Conservation (phyloP, 2,113 vertebrate species). For the Strix aluco region DNA sequence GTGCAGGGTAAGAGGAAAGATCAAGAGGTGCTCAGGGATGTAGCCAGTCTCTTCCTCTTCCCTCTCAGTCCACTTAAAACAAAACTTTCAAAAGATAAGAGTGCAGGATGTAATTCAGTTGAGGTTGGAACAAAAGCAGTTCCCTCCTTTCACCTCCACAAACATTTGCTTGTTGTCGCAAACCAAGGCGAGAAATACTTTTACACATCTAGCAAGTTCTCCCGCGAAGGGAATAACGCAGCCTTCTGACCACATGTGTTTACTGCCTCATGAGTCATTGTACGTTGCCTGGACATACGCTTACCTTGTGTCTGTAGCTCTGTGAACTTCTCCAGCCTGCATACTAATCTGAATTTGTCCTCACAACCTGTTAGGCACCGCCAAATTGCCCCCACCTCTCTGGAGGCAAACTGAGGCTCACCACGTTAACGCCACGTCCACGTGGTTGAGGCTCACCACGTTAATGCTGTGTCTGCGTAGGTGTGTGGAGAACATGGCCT, state of each 20-base stretch:
- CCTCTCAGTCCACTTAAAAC: neutral
- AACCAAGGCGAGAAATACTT: neutral
- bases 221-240: neutral
- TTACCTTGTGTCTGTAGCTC: neutral
- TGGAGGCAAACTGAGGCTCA: neutral
- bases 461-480: rapidly evolving
- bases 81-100: neutral
- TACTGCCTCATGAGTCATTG: neutral
- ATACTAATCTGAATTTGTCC: neutral
- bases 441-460: neutral
- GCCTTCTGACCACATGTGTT: neutral
- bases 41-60: neutral
- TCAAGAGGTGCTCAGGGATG: neutral
- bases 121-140: neutral
- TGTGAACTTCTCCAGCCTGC: neutral
- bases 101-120: neutral
- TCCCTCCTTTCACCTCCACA: neutral
- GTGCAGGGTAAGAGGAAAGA: neutral
- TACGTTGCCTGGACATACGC: neutral
- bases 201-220: neutral
- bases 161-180: neutral
- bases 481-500: neutral
- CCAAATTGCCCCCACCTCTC: neutral
- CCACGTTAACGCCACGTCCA: rapidly evolving
- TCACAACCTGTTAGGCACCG: neutral